phyloP scores from a whole-genome alignment of 2,888 invertebrate genomes.

The Leptopilina drosophilae region DNA sequence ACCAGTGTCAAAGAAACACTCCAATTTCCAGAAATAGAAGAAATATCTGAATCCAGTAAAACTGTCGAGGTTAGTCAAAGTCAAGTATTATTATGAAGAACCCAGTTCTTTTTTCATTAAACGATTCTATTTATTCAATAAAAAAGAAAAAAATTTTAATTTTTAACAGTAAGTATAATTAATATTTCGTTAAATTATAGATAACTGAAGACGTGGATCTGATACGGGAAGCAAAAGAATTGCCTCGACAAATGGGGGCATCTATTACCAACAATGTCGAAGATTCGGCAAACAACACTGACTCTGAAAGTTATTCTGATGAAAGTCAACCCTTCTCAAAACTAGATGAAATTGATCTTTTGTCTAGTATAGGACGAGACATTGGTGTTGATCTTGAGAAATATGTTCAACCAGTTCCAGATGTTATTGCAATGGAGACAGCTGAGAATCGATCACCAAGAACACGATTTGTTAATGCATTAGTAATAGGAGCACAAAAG shows the following conservation, averaged over 20 bases:
- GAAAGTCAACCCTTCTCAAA: slow-evolving; percentile 67
- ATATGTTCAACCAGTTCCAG: slow-evolving; percentile 74
- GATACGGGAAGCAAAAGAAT: slow-evolving; percentile 70
- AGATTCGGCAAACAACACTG: slow-evolving; percentile 63
- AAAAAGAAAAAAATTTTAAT: no score
- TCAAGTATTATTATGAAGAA: no score
- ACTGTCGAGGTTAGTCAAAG: slow-evolving; percentile 61
- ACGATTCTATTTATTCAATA: no score
- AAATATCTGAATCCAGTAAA: slow-evolving; percentile 69
- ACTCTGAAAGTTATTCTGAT: slow-evolving; percentile 59
- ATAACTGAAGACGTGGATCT: slow-evolving; percentile 67
- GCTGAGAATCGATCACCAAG: slow-evolving; percentile 45
- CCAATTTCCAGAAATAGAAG: slow-evolving; percentile 73
- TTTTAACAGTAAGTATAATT: no score
- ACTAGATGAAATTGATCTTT: slow-evolving; percentile 73
- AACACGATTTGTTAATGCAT: slow-evolving; percentile 37
- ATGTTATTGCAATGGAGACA: slow-evolving; percentile 73
- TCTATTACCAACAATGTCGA: slow-evolving; percentile 56
- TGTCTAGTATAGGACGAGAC: slow-evolving; percentile 73
- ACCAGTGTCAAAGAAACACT: slow-evolving; percentile 72
- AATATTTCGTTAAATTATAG: slow-evolving; percentile 45
- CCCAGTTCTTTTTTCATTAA: neutral
- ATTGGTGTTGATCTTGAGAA: slow-evolving; percentile 72
- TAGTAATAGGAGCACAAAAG: slow-evolving; percentile 56
- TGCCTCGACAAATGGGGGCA: slow-evolving; percentile 61